These are phyloP conservation scores for Andrena camellia DNA, from an alignment of 2,888 invertebrate genomes.

Conservation along the genomic window DNA sequence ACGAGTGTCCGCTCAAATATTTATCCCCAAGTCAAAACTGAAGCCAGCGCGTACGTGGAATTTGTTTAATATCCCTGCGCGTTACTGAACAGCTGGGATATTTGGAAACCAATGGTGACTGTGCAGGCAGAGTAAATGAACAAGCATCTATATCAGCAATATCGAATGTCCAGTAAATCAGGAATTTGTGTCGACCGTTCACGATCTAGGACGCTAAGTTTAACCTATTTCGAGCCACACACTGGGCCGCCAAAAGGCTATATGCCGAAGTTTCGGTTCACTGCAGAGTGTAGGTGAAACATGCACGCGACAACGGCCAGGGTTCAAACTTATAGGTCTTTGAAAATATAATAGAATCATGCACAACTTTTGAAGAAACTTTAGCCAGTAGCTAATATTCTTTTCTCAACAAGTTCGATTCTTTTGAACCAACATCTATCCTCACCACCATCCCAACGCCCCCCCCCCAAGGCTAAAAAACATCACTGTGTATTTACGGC, in stretches of 20 bases:
- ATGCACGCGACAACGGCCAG: too few relatives aligned
- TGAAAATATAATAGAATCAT: too few relatives aligned
- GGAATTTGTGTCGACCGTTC: not conserved
- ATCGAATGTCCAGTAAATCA: not conserved
- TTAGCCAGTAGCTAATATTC: too few relatives aligned
- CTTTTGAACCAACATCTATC: too few relatives aligned
- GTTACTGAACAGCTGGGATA: not conserved
- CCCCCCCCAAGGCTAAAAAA: not conserved
- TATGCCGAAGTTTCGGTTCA: too few relatives aligned
- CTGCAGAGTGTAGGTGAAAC: too few relatives aligned
- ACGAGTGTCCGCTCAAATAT: constrained; percentile 10
- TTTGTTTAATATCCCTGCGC: constrained; percentile 3
- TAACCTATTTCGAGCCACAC: too few relatives aligned
- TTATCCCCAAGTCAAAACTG: constrained; percentile 12
- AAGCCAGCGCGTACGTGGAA: not conserved
- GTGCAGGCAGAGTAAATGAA: not conserved
- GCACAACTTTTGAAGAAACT: too few relatives aligned
- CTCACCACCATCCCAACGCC: too few relatives aligned
- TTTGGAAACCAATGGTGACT: constrained; percentile 23
- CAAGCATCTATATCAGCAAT: constrained; percentile 1
- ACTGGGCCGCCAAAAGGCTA: too few relatives aligned
- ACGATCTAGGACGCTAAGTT: not conserved
- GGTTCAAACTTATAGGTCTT: too few relatives aligned
- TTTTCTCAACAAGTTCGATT: too few relatives aligned
- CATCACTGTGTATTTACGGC: not conserved